Conservation (phyloP, 2,797 vertebrate genomes). For the Odontamblyopus rebecca region DNA sequence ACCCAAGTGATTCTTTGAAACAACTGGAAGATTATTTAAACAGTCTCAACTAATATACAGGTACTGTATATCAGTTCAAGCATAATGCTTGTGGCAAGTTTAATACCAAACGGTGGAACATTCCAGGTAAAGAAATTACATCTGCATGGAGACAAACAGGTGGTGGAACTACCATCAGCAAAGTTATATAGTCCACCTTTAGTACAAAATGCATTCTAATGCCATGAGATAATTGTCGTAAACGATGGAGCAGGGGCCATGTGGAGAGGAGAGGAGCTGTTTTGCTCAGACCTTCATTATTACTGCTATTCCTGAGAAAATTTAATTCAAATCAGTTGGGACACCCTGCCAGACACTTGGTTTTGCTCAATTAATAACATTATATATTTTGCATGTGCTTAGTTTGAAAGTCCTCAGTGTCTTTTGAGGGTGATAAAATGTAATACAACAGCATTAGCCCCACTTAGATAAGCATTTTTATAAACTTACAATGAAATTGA, state of each 20-base stretch:
- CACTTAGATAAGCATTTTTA: slow-evolving; percentile 16
- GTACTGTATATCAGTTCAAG: too few species aligned
- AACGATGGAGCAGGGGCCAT: not conserved
- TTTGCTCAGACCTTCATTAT: slow-evolving; percentile 30
- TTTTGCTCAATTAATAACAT: slow-evolving; percentile 53
- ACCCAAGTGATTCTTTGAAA: too few species aligned
- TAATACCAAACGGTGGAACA: too few species aligned
- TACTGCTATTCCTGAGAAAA: slow-evolving; percentile 55
- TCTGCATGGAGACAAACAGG: too few species aligned
- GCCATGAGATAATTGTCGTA: not conserved
- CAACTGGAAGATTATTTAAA: too few species aligned
- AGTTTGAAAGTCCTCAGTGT: slow-evolving; percentile 52
- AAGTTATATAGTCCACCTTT: not conserved
- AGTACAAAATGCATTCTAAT: not conserved
- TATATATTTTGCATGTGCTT: slow-evolving; percentile 27
- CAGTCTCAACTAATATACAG: too few species aligned
- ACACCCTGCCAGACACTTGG: slow-evolving; percentile 41
- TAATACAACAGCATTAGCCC: slow-evolving; percentile 19
- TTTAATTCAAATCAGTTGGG: slow-evolving; percentile 56
- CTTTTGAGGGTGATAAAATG: slow-evolving; percentile 19
- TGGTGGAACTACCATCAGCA: too few species aligned
- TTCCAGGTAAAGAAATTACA: too few species aligned
- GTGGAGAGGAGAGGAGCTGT: slow-evolving; percentile 11
- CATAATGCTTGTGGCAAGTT: too few species aligned
- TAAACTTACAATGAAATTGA: slow-evolving; percentile 22